Conservation (phyloP, 2,113 vertebrate genomes). For the Hepsetus odoe region DNA sequence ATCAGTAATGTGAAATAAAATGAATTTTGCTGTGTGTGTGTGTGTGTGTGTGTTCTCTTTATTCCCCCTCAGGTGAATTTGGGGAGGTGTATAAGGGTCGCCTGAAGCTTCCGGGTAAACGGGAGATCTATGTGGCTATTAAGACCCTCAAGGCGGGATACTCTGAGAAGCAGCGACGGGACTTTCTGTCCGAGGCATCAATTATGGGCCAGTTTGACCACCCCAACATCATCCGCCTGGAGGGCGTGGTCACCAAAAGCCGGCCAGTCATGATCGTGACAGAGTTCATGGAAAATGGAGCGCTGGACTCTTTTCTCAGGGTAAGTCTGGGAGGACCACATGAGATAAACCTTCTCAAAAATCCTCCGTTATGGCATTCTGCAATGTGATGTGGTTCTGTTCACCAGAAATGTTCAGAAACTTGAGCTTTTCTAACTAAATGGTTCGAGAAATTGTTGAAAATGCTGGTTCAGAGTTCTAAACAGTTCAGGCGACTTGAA, state of each 20-base stretch:
- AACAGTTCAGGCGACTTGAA: too few species aligned
- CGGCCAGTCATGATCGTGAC: constrained; percentile 98
- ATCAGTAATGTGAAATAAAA: too few species aligned
- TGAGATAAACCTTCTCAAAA: background rate
- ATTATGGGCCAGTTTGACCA: constrained; percentile 99
- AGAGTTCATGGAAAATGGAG: constrained; percentile 98
- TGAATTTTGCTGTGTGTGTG: background rate
- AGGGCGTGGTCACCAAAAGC: constrained; percentile 97
- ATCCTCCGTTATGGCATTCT: background rate
- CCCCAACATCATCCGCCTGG: constrained; percentile 95
- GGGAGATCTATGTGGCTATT: constrained; percentile 97
- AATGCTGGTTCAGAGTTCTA: too few species aligned
- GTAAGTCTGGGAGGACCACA: constrained; percentile 72
- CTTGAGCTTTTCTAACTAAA: too few species aligned
- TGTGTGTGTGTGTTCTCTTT: background rate
- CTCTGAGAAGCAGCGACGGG: constrained; percentile 93
- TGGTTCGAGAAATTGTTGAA: too few species aligned
- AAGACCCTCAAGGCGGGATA: constrained; percentile 96
- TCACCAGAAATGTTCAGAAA: too few species aligned
- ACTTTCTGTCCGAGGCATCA: constrained; percentile 96
- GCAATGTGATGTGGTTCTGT: background rate
- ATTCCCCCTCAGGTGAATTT: constrained; percentile 85
- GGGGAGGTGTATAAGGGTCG: constrained; percentile 98
- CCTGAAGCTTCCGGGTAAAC: constrained; percentile 92
- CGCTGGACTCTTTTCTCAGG: constrained; percentile 95